phyloP scores from a whole-genome alignment of 2,888 invertebrate species.

The Augiades crinisus region DNA sequence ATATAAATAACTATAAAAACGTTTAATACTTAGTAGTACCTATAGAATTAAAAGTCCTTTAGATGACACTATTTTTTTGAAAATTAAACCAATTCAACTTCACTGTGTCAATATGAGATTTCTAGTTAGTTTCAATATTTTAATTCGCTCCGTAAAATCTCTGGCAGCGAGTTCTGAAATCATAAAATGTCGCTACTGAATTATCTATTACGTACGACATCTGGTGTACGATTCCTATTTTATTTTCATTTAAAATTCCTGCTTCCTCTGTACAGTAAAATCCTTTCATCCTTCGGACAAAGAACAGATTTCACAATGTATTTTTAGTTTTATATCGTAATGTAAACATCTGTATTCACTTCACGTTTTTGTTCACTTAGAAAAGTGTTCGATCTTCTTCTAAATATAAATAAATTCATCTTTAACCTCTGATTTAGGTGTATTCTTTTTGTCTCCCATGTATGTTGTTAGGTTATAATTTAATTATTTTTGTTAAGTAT shows the following conservation, averaged over 20 bases:
- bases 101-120: not conserved
- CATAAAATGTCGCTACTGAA: constrained; percentile 13
- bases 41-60: no score
- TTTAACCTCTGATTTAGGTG: no score
- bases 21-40: no score
- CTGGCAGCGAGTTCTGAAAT: constrained; percentile 11
- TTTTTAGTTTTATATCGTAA: no score
- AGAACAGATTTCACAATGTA: not conserved
- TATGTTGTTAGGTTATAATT: no score
- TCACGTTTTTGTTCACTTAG: not conserved
- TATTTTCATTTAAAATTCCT: constrained; percentile 7
- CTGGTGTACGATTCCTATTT: constrained; percentile 5
- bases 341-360: no score
- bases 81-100: no score
- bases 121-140: not conserved
- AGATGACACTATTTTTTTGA: no score
- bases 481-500: no score
- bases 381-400: not conserved
- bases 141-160: constrained; percentile 8
- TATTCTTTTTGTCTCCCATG: no score
- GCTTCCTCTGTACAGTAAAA: not conserved
- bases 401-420: no score
- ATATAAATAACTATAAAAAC: no score
- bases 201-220: constrained; percentile 19
- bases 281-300: not conserved